These are phyloP conservation scores for Pangasianodon hypophthalmus DNA, from an alignment of 2,113 vertebrate genomes.

Conservation along the genomic window DNA sequence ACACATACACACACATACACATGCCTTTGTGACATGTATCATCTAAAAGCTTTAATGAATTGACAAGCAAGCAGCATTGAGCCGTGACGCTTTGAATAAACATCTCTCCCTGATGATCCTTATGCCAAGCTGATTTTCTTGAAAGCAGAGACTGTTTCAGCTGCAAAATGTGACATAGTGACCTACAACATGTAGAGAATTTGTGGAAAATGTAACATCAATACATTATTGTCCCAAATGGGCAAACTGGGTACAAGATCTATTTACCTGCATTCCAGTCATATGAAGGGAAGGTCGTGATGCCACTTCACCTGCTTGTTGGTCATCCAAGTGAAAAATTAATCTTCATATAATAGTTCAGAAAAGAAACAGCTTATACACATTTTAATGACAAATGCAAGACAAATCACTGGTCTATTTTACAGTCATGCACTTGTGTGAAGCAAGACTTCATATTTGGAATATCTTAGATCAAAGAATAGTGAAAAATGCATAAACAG, in stretches of 20 bases:
- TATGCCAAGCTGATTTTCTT: neutral
- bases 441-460: constrained; percentile 14
- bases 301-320: neutral
- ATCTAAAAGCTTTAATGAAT: constrained; percentile 20
- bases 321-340: neutral
- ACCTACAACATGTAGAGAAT: neutral
- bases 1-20: constrained; percentile 10
- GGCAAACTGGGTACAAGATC: neutral
- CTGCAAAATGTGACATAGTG: neutral
- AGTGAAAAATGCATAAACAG: constrained; percentile 34
- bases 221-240: neutral
- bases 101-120: neutral
- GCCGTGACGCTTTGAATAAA: constrained; percentile 35
- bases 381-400: neutral
- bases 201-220: neutral
- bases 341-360: constrained; percentile 11
- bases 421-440: constrained; percentile 8
- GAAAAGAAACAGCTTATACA: neutral
- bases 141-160: neutral
- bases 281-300: neutral
- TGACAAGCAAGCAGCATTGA: constrained; percentile 24
- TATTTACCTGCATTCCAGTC: too few species aligned
- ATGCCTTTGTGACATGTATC: constrained; percentile 6
- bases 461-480: constrained; percentile 38
- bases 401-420: neutral